Percentiles rank a stretch among this genome's conserved stretches.
Evolutionary conservation across 1,140 invertebrate species (phyloP).

Genomic region (Atta colombica): DNA sequence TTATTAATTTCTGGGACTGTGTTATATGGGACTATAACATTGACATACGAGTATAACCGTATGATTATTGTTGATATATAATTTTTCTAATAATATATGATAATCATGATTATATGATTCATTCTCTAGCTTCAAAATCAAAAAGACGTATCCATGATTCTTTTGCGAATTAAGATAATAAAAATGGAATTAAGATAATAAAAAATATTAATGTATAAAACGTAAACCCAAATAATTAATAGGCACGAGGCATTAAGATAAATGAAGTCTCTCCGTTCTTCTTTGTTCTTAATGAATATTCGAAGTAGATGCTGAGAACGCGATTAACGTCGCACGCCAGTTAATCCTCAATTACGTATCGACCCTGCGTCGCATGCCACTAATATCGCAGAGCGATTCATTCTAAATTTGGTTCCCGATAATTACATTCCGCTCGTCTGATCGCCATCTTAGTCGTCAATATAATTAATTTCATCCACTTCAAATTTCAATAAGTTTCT

Average conservation of each 20-base stretch:
- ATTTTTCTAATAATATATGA: background rate
- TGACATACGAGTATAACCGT: background rate
- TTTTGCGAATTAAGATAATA: background rate
- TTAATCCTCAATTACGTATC: conserved; percentile 64
- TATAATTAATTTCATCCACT: conserved; percentile 60
- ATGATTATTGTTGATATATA: background rate
- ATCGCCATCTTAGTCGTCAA: conserved; percentile 44
- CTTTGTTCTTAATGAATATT: conserved; percentile 53
- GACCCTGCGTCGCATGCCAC: conserved; percentile 32
- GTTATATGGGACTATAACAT: conserved; percentile 4
- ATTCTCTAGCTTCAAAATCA: background rate
- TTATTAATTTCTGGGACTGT: conserved; percentile 28
- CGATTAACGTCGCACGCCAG: conserved; percentile 63
- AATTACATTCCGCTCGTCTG: conserved; percentile 61
- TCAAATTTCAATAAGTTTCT: conserved; percentile 38
- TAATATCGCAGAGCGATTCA: conserved; percentile 53
- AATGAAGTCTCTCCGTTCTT: background rate
- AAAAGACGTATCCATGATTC: background rate
- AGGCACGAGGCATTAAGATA: background rate
- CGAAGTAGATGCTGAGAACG: conserved; percentile 25
- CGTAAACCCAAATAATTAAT: background rate
- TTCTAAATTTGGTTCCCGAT: conserved; percentile 62
- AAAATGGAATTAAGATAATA: conserved; percentile 28
- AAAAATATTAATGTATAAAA: conserved; percentile 19
- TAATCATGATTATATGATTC: background rate